phyloP scores from a whole-genome alignment of 2,113 vertebrate species.

The Vulpes vulpes region DNA sequence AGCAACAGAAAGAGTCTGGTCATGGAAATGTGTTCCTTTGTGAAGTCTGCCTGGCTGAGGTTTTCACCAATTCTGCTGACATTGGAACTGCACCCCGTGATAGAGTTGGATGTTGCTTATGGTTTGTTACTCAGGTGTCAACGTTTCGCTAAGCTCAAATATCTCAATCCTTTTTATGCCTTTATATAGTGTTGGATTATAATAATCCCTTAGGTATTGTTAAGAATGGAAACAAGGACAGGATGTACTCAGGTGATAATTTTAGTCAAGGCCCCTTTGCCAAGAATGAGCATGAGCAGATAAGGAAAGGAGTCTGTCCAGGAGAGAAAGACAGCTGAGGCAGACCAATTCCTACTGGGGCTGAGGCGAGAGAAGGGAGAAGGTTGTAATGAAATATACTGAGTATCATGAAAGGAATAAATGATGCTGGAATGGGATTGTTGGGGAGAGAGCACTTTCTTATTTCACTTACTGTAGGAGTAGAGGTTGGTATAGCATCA shows the following conservation, averaged over 20 bases:
- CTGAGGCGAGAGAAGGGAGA: not conserved
- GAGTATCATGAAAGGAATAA: not conserved
- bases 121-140: not conserved
- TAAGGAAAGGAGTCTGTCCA: not conserved
- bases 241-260: no score
- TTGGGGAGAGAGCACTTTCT: not conserved
- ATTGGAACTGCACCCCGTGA: no score
- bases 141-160: rapidly evolving
- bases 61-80: not conserved
- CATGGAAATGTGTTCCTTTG: rapidly evolving
- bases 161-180: not conserved
- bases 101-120: no score
- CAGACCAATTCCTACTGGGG: rapidly evolving
- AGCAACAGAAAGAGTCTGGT: not conserved
- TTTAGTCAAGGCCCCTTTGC: not conserved
- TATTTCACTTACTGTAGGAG: not conserved
- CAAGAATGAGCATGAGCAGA: not conserved
- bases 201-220: not conserved
- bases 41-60: not conserved
- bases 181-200: not conserved
- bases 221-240: not conserved
- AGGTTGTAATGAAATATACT: no score
- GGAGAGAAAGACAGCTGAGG: rapidly evolving
- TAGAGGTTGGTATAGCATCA: not conserved
- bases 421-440: not conserved